These are phyloP conservation scores for Phyllotreta striolata DNA, from an alignment of 2,888 invertebrate species.

Conservation along the genomic window DNA sequence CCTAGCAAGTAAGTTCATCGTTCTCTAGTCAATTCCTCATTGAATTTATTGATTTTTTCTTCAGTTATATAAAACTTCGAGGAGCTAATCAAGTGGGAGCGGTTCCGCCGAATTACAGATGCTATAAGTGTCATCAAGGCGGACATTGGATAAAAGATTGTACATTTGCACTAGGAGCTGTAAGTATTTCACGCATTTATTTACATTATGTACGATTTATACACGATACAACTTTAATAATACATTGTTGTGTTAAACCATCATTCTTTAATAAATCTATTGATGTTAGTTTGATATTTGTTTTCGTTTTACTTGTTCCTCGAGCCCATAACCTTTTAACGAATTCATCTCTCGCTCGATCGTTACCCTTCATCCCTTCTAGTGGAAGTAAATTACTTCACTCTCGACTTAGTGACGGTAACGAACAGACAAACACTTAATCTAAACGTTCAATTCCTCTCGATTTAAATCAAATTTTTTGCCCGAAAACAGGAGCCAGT, in stretches of 20 bases:
- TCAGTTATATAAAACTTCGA: slow-evolving; percentile 83
- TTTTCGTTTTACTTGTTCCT: background rate
- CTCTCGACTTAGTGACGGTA: no score
- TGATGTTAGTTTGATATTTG: background rate
- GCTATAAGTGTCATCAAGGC: slow-evolving; percentile 91
- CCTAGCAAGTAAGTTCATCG: slow-evolving; percentile 86
- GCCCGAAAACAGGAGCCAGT: slow-evolving; percentile 65
- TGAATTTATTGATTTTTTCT: background rate
- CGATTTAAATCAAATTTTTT: slow-evolving; percentile 42
- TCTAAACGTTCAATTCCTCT: background rate
- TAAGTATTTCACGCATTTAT: slow-evolving; percentile 50
- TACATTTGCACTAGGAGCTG: slow-evolving; percentile 71
- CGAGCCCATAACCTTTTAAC: no score
- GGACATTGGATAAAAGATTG: slow-evolving; percentile 99
- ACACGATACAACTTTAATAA: background rate
- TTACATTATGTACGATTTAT: background rate
- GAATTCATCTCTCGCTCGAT: no score
- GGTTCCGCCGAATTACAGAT: slow-evolving; percentile 91
- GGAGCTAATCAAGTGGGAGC: slow-evolving; percentile 88
- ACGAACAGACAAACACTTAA: no score
- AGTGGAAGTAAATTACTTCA: no score
- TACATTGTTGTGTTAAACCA: background rate
- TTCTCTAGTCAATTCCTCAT: slow-evolving; percentile 10
- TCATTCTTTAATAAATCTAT: no score
- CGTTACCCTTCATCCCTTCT: no score